Base-by-base conservation (phyloP, 1,140 invertebrate species). In the Sinella curviseta region DNA sequence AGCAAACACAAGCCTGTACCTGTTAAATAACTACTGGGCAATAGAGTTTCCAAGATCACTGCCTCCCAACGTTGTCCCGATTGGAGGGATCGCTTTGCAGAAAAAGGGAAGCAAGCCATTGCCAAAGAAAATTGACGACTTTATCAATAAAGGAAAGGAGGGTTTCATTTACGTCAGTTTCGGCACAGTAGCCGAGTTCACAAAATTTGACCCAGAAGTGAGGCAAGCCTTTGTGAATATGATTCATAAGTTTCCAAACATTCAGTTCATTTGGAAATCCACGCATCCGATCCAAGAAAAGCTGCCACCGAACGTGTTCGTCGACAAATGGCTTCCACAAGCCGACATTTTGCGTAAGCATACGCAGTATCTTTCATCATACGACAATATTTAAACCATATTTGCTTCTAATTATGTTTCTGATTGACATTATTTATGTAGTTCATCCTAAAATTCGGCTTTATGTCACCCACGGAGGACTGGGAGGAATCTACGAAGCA, bases 291-390 rank as follows among this genome's bases (percentile, higher is more conserved):
- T 78, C 82, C 86, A 87, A 39, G 84, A 87, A 0, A 90, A 93
- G 82, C 86, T 94, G 28, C 92, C 93, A 1, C 85, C 89, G 0
- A 94, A 94, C 85, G 91, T 94, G 0, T 90, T 90, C 84, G 87
- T 92, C 0, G 90, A 89, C 0, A 89, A 90, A 57, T 95, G 94
- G 94, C 87, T 94, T 83, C 93, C 94, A 0, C 94, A 95, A 85
- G 93, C 94, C 84, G 93, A 94, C 84, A 88, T 95, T 36, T 87
- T 95, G 36, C 93, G 91, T 91, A 86, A 48, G 17, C n/a, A n/a
- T n/a, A n/a, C n/a, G n/a, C n/a, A n/a, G n/a, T n/a, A n/a, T n/a
- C n/a, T n/a, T n/a, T n/a, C n/a, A n/a, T n/a, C n/a, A n/a, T n/a
- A n/a, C n/a, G n/a, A n/a, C n/a, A n/a, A n/a, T n/a, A n/a, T n/a